Base-by-base conservation (phyloP, 1,140 invertebrate genomes). In the Leptinotarsa texana region DNA sequence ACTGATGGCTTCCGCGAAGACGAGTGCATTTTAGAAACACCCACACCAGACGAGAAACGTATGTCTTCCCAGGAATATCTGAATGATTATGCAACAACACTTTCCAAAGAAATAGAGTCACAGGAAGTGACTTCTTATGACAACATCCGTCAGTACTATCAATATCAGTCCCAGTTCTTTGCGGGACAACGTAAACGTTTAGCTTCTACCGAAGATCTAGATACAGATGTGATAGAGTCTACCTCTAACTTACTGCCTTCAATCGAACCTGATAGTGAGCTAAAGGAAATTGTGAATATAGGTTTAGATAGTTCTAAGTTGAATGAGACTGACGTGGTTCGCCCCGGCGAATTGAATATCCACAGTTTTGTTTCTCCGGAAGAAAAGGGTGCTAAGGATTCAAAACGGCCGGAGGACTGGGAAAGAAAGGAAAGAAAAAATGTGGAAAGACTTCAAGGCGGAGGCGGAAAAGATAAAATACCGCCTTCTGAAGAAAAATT, bases 1-100 rank as follows among this genome's bases (percentile, higher is more conserved):
- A 86, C 86, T 51, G 87, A 88, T 78, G 87, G 86, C 74, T 88
- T 87, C 79, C 85, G 80, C 75, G 84, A 87, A 82, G 85, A 86
- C 74, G 83, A 85, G 69, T 86, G 83, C 73, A 80, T 85, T 22
- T 75, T 86, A 75, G 86, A 87, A 80, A 87, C 86, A 18, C 85
- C 86, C 15, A 83, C 83, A 3, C 79, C 84, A 4, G 74, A 75
- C 11, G 80, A 81, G 24, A 74, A 75, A 42, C 57, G 11, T 18
- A 8, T n/a, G n/a, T 71, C 69, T 61, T 57, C 49, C 3, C 57
- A 57, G 21, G 48, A 48, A 49, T 48, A 47, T 51, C n/a, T 22
- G 42, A 15, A 69, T 49, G 62, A 73, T 11, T 63, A 65, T 61
- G n/a, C 69, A 57, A 73, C 75, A 21, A 21, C 49, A 6, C 17